A percentile compares a stretch with the other conserved stretches of the same genome.
These are phyloP conservation scores for Australoheros facetus DNA, from an alignment of 2,797 vertebrate genomes.

Conservation along the genomic window DNA sequence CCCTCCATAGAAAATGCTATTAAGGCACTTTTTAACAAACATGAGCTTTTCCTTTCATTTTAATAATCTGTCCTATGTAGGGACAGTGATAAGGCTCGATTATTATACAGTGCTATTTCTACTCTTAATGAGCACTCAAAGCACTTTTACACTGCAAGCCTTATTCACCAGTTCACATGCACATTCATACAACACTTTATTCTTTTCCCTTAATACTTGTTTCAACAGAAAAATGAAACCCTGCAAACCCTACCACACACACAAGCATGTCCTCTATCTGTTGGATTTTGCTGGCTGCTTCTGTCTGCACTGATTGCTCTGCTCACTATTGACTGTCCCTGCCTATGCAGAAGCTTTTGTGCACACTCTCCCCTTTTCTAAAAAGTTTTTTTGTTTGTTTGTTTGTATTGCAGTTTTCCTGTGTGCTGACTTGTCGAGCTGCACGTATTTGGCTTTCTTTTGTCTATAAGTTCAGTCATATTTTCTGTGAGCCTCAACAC, in stretches of 20 bases:
- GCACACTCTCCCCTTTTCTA: neutral
- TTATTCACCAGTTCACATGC: neutral
- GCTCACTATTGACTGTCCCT: conserved; percentile 8
- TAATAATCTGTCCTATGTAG: conserved; percentile 13
- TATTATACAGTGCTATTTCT: conserved; percentile 27
- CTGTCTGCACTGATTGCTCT: conserved; percentile 34
- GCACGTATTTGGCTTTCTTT: conserved; percentile 7
- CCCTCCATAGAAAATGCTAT: conserved; percentile 24
- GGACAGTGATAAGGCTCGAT: conserved; percentile 40
- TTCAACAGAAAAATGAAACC: conserved; percentile 25
- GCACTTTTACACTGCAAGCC: neutral
- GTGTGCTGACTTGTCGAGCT: neutral
- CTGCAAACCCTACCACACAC: neutral
- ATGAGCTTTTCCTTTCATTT: conserved; percentile 33
- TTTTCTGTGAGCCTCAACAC: conserved; percentile 40
- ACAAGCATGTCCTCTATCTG: conserved; percentile 34
- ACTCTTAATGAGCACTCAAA: neutral
- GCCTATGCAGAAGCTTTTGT: conserved; percentile 33
- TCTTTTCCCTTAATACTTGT: neutral
- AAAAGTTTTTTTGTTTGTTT: neutral
- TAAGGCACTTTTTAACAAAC: conserved; percentile 6
- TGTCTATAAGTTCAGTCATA: conserved; percentile 31
- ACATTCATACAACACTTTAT: neutral
- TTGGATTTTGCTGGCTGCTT: conserved; percentile 47
- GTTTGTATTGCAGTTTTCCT: conserved; percentile 1